A percentile compares a stretch with the other conserved stretches of the same genome.
These are phyloP conservation scores for Liopterus haemorrhoidalis DNA, from an alignment of 2,888 invertebrate species.

Conservation along the genomic window DNA sequence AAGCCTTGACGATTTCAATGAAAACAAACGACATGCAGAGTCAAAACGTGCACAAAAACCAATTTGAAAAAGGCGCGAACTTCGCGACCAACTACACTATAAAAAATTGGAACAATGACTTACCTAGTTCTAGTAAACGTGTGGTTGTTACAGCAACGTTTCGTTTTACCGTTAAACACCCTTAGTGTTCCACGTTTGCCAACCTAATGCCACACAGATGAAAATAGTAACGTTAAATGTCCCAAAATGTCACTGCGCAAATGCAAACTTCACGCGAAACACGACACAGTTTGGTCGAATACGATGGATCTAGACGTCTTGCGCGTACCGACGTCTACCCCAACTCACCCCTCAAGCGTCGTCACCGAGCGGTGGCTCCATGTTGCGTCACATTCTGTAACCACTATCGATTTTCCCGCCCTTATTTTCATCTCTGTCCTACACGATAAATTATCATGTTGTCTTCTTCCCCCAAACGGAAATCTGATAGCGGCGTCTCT, in stretches of 20 bases:
- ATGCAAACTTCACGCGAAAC: slow-evolving; percentile 23
- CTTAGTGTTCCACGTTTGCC: slow-evolving; percentile 46
- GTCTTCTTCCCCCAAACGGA: too few relatives aligned
- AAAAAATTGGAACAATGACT: too few relatives aligned
- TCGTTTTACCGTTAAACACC: slow-evolving; percentile 43
- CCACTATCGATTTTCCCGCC: too few relatives aligned
- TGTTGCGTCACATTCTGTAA: too few relatives aligned
- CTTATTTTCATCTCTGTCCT: too few relatives aligned
- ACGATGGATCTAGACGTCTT: slow-evolving; percentile 1
- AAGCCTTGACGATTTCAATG: too few relatives aligned
- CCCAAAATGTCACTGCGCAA: slow-evolving; percentile 24
- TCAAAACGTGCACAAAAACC: too few relatives aligned
- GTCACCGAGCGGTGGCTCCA: slow-evolving; percentile 10
- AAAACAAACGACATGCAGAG: too few relatives aligned
- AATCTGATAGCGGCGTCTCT: too few relatives aligned
- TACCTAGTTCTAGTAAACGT: slow-evolving; percentile 19
- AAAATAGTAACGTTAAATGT: slow-evolving; percentile 41
- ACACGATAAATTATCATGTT: too few relatives aligned
- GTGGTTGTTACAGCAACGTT: slow-evolving; percentile 12
- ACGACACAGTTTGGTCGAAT: slow-evolving; percentile 20
- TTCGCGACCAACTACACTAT: too few relatives aligned
- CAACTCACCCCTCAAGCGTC: not conserved
- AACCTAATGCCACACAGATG: slow-evolving; percentile 43
- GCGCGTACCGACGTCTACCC: slow-evolving; percentile 3
- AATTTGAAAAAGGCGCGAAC: too few relatives aligned